Evolutionary conservation across 2,888 invertebrate species (phyloP).

Genomic region (Cotesia congregata): DNA sequence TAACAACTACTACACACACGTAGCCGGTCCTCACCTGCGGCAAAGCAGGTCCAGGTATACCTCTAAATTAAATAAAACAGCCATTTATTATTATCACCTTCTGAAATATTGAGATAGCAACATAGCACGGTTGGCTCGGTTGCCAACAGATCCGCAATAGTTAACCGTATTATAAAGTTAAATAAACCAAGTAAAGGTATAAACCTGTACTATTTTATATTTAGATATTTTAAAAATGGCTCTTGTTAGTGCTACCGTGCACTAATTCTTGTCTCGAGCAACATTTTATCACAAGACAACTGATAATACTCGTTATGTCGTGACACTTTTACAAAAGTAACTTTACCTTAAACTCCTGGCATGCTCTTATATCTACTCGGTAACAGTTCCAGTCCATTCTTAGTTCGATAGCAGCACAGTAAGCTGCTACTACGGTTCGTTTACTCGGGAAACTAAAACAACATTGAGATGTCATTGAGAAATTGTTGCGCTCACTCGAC

Average conservation of each 20-base stretch:
- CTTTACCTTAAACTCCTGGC: neutral
- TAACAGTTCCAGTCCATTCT: no score
- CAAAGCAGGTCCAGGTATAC: neutral
- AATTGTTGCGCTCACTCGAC: slow-evolving; percentile 24
- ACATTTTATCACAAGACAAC: slow-evolving; percentile 34
- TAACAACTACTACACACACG: neutral
- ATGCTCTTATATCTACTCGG: slow-evolving; percentile 25
- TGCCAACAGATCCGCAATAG: neutral
- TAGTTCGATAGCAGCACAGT: slow-evolving; percentile 9
- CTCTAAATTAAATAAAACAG: neutral
- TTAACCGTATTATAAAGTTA: neutral
- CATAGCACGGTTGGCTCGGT: neutral
- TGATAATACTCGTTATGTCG: slow-evolving; percentile 35
- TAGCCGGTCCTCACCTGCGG: neutral
- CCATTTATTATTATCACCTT: neutral
- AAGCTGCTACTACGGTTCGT: slow-evolving; percentile 28
- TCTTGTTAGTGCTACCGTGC: slow-evolving; percentile 27
- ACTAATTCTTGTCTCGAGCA: slow-evolving; percentile 17
- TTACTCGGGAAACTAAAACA: slow-evolving; percentile 23
- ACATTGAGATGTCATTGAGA: slow-evolving; percentile 6
- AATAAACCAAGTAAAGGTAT: neutral
- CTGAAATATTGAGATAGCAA: neutral
- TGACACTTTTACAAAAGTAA: slow-evolving; percentile 25
- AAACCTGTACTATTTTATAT: slow-evolving; percentile 16
- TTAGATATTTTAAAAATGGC: slow-evolving; percentile 11